Percentiles rank a stretch among this genome's conserved stretches.
phyloP scores from a whole-genome alignment of 2,888 invertebrate genomes.

The Drosophila quinaria region DNA sequence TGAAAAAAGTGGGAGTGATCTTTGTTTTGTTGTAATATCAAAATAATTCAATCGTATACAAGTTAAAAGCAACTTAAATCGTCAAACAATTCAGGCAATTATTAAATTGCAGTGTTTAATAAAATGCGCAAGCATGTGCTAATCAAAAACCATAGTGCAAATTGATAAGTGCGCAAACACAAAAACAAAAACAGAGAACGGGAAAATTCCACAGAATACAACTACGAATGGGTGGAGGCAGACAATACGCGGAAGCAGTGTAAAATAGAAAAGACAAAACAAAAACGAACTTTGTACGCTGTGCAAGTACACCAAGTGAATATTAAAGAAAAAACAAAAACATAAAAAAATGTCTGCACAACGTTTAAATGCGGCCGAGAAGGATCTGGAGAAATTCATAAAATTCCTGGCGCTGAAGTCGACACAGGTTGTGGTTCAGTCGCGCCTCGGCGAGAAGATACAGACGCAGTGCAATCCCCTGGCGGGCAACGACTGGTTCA shows the following conservation, averaged over 20 bases:
- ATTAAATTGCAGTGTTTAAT: slow-evolving; percentile 44
- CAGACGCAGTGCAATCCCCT: slow-evolving; percentile 92
- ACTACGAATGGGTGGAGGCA: slow-evolving; percentile 38
- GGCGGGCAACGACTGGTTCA: slow-evolving; percentile 95
- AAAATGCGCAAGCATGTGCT: slow-evolving; percentile 48
- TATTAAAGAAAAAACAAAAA: slow-evolving; percentile 33
- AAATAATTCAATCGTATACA: slow-evolving; percentile 30
- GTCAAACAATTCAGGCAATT: slow-evolving; percentile 29
- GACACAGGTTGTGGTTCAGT: slow-evolving; percentile 96
- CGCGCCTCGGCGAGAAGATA: slow-evolving; percentile 94
- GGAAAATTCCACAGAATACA: slow-evolving; percentile 47
- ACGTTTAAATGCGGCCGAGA: slow-evolving; percentile 87
- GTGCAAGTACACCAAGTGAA: slow-evolving; percentile 30
- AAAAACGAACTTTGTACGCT: slow-evolving; percentile 71
- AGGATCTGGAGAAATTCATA: slow-evolving; percentile 95
- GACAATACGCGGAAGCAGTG: slow-evolving; percentile 65
- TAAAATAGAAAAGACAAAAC: slow-evolving; percentile 41
- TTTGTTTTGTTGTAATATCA: slow-evolving; percentile 39
- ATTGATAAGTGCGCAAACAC: slow-evolving; percentile 43
- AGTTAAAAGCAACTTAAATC: slow-evolving; percentile 3
- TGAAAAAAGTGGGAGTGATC: slow-evolving; percentile 69
- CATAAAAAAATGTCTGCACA: slow-evolving; percentile 84
- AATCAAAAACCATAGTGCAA: slow-evolving; percentile 15
- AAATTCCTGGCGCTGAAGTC: slow-evolving; percentile 95
- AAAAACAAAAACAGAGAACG: slow-evolving; percentile 18